These are phyloP conservation scores for Chalcosyrphus nemorum DNA, from an alignment of 2,888 invertebrate species.

Conservation along the genomic window DNA sequence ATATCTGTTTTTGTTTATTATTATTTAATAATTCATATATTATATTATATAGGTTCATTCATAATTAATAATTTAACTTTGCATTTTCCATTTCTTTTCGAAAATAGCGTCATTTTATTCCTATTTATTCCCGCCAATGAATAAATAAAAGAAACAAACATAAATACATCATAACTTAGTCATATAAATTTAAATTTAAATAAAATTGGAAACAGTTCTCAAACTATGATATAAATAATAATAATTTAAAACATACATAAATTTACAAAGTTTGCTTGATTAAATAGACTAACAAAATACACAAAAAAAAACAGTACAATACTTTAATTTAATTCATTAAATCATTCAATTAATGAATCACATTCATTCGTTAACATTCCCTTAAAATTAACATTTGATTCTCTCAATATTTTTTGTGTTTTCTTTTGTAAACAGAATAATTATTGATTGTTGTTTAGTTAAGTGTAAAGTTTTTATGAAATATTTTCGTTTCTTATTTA, in stretches of 20 bases:
- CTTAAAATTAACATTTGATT: constrained; percentile 52
- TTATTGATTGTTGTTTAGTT: constrained; percentile 49
- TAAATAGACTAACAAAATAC: neutral
- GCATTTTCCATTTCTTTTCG: constrained; percentile 9
- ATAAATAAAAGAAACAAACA: constrained; percentile 41
- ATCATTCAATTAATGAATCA: constrained; percentile 56
- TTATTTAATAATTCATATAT: constrained; percentile 40
- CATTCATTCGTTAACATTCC: constrained; percentile 68
- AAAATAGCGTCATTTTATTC: constrained; percentile 23
- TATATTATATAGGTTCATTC: constrained; percentile 47
- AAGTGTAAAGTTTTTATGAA: constrained; percentile 48
- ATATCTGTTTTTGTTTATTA: constrained; percentile 32
- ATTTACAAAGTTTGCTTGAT: constrained; percentile 39
- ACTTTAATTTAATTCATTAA: constrained; percentile 13
- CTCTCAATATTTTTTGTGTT: neutral
- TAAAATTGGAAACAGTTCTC: constrained; percentile 16
- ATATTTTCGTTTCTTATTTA: constrained; percentile 28
- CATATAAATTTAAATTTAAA: constrained; percentile 25
- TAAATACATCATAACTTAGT: constrained; percentile 34
- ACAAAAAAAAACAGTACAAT: constrained; percentile 1
- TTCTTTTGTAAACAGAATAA: constrained; percentile 17
- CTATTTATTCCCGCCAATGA: constrained; percentile 37
- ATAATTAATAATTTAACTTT: constrained; percentile 55
- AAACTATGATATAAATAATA: constrained; percentile 23
- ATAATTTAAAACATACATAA: constrained; percentile 36